These are phyloP conservation scores for Premnoplex brunnescens DNA, from an alignment of 2,797 vertebrate genomes.

Conservation along the genomic window DNA sequence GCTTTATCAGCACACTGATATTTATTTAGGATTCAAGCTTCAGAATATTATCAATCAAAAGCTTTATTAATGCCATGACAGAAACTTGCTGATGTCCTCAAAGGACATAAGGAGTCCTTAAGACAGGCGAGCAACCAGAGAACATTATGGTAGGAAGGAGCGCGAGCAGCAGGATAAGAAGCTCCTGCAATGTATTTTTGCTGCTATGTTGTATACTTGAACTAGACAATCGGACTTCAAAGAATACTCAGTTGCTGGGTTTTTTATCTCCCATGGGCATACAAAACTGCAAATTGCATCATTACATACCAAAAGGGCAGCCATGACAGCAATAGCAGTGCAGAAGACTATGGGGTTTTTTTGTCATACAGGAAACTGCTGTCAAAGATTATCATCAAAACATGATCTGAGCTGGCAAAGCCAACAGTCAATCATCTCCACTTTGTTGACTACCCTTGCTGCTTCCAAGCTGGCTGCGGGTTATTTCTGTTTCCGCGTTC, in stretches of 20 bases:
- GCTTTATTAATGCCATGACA: neutral
- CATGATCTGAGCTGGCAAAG: neutral
- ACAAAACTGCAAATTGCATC: neutral
- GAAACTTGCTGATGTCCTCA: neutral
- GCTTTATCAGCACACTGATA: neutral
- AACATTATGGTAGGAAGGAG: neutral
- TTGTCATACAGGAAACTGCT: neutral
- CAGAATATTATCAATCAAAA: neutral
- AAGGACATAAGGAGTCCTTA: neutral
- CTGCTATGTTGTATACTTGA: neutral
- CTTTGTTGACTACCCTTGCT: neutral
- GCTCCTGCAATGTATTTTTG: neutral
- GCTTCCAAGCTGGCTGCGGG: neutral
- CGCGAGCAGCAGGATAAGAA: neutral
- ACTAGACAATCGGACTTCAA: neutral
- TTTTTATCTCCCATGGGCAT: neutral
- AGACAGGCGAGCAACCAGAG: neutral
- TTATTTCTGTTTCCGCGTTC: neutral
- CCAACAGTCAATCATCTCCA: neutral
- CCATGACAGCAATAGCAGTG: rapidly evolving
- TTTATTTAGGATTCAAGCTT: neutral
- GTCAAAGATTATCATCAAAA: neutral
- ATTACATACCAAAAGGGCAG: neutral
- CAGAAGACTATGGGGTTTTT: neutral
- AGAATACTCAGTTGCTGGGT: neutral